Conservation (phyloP, 2,888 invertebrate species). For the Pristionchus fissidentatus region DNA sequence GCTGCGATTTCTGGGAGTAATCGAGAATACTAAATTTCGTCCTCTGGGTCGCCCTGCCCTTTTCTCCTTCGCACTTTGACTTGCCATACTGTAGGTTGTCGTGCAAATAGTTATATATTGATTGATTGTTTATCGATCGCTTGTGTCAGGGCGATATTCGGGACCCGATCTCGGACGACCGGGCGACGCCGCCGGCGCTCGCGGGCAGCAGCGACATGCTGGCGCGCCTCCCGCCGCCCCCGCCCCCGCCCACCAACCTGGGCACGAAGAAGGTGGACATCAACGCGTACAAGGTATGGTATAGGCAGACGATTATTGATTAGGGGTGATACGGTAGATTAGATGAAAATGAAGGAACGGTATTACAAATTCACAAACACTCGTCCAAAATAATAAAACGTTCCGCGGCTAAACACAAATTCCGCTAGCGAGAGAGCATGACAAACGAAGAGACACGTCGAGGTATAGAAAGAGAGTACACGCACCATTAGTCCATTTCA, state of each 20-base stretch:
- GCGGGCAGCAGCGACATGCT: neutral
- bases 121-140: neutral
- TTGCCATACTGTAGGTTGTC: too few species aligned
- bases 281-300: constrained; percentile 24
- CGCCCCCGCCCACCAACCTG: neutral
- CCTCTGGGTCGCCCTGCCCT: neutral
- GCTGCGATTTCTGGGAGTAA: neutral
- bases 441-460: too few species aligned
- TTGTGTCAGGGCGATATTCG: constrained; percentile 6
- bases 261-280: constrained; percentile 46
- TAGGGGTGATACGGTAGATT: neutral
- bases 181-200: neutral
- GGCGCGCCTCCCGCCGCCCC: constrained; percentile 19
- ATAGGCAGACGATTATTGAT: neutral
- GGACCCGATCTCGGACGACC: neutral
- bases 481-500: too few species aligned
- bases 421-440: too few species aligned
- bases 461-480: too few species aligned
- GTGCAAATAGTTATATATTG: too few species aligned
- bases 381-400: too few species aligned
- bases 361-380: too few species aligned
- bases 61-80: too few species aligned
- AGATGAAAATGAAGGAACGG: neutral
- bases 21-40: neutral
- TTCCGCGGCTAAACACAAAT: too few species aligned